Conservation (phyloP, 2,797 vertebrate genomes). For the Notolepis coatsorum region DNA sequence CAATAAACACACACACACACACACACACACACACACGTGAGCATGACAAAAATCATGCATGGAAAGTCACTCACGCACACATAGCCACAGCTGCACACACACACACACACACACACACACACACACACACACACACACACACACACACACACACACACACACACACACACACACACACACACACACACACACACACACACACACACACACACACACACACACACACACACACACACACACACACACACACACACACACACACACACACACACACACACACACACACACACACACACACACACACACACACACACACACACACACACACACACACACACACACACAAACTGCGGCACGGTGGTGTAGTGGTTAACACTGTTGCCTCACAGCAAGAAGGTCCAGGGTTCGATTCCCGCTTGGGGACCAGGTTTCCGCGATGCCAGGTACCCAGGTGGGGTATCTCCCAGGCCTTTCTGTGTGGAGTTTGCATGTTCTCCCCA, state of each 20-base stretch:
- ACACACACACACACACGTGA: slow-evolving; percentile 8
- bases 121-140: slow-evolving; percentile 21
- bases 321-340: slow-evolving; percentile 9
- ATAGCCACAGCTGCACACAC: too few species aligned
- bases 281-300: not conserved
- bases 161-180: slow-evolving; percentile 4
- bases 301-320: not conserved
- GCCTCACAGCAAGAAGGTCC: too few species aligned
- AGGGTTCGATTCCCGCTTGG: too few species aligned
- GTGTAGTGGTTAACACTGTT: too few species aligned
- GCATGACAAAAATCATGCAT: too few species aligned
- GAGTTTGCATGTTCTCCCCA: too few species aligned
- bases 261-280: not conserved
- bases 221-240: not conserved
- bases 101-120: slow-evolving; percentile 14
- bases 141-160: not conserved
- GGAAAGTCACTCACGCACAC: too few species aligned
- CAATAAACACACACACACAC: not conserved
- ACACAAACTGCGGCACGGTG: too few species aligned
- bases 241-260: slow-evolving; percentile 8
- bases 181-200: not conserved
- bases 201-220: too few species aligned
- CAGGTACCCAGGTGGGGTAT: too few species aligned
- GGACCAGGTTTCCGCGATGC: too few species aligned
- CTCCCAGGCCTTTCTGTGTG: too few species aligned